Evolutionary conservation across 2,888 invertebrate genomes (phyloP).

Genomic region (Eupsilia transversa): DNA sequence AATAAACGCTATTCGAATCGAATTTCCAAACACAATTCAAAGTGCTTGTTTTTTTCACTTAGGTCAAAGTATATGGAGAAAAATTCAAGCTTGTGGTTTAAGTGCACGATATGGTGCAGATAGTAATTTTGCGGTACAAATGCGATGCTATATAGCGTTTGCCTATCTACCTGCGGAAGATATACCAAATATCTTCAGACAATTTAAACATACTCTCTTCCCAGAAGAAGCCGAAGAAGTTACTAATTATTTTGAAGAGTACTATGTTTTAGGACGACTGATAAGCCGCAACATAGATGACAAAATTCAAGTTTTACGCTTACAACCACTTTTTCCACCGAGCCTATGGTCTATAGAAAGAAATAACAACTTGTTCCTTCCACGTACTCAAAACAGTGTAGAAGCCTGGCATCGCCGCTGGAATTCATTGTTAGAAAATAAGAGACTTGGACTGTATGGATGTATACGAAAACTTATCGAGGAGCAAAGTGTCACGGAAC

Average conservation of each 20-base stretch:
- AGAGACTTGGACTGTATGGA: slow-evolving; percentile 28
- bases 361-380: slow-evolving; percentile 9
- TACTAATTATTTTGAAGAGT: slow-evolving; percentile 27
- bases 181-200: slow-evolving; percentile 31
- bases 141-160: slow-evolving; percentile 32
- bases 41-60: slow-evolving; percentile 26
- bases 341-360: slow-evolving; percentile 12
- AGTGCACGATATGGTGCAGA: slow-evolving; percentile 25
- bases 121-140: slow-evolving; percentile 15
- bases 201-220: slow-evolving; percentile 30
- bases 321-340: background rate
- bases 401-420: slow-evolving; percentile 27
- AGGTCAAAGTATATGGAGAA: slow-evolving; percentile 33
- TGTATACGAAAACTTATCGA: slow-evolving; percentile 14
- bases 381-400: slow-evolving; percentile 1
- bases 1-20: slow-evolving; percentile 3
- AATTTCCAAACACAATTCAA: slow-evolving; percentile 7
- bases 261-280: slow-evolving; percentile 30
- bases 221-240: slow-evolving; percentile 26
- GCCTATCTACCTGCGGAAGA: slow-evolving; percentile 30
- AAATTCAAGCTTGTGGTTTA: slow-evolving; percentile 29
- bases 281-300: slow-evolving; percentile 25
- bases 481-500: slow-evolving; percentile 21
- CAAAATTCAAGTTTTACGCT: slow-evolving; percentile 24
- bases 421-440: slow-evolving; percentile 25